Evolutionary conservation across 2,113 vertebrate species (phyloP), one percentile per base, ranked within the genome.

Genomic region (Hepsetus odoe): DNA sequence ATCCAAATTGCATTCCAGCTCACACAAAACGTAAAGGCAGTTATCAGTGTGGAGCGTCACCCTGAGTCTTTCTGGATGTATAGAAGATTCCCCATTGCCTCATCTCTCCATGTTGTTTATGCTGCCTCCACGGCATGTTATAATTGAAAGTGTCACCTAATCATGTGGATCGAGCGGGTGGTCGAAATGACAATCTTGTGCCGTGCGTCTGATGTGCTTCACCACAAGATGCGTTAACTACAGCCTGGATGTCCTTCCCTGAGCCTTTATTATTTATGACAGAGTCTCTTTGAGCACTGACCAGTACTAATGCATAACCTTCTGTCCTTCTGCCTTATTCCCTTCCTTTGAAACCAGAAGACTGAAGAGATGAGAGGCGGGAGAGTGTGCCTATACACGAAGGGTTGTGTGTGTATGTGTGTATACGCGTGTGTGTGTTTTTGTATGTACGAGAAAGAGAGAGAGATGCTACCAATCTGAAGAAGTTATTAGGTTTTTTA

Each of bases 231-330:
- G 30, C 95, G 92, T 92, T 94, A 95, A 95, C 92, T 92, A 93
- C 92, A 94, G 94, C 94, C 93, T 90, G 66, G 91, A 95, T 93
- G 94, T 94, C 94, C 94, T 96, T 94, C 94, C 92, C 92, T 84
- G 88, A 66, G 94, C 93, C 91, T 99, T 95, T 98, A 98, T 98
- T 98, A 98, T 99, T 98, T 99, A 99, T 98, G 96, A 95, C 92
- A 87, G 78, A 71, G 85, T 92, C 92, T 96, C 95, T 98, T 97
- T 98, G 96, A 98, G 97, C 96, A 97, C 93, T 98, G 97, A 98
- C 96, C 98, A 98, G 94, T 95, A 98, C 94, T 98, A 98, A 98
- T 99, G 94, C 94, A 94, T 95, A 96, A 98, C 96, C 96, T 97
- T 95, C 92, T 96, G 95, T 98, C 96, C 96, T 98, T 96, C 95